These are phyloP conservation scores for Antheraea pernyi DNA, from an alignment of 1,140 invertebrate genomes.

Conservation along the genomic window DNA sequence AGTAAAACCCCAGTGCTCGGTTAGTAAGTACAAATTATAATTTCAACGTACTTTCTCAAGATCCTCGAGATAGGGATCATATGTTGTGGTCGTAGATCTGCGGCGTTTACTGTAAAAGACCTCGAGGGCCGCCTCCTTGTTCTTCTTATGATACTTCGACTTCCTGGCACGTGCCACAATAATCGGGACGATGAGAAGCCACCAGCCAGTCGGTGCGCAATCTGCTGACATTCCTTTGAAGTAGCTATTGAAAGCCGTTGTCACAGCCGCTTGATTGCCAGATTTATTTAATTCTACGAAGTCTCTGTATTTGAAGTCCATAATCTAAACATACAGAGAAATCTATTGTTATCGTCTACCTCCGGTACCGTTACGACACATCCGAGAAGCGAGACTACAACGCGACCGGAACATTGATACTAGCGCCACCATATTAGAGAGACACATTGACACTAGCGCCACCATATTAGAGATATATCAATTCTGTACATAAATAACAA, in stretches of 20 bases:
- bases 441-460: too few relatives aligned
- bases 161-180: not conserved
- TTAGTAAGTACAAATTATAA: too few relatives aligned
- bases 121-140: not conserved
- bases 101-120: not conserved
- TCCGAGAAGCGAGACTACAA: too few relatives aligned
- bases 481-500: too few relatives aligned
- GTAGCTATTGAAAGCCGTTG: not conserved
- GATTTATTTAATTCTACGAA: not conserved
- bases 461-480: too few relatives aligned
- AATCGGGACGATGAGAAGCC: not conserved
- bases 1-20: too few relatives aligned
- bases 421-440: too few relatives aligned
- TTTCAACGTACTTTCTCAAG: constrained; percentile 6
- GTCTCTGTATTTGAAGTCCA: not conserved
- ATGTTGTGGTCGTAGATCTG: not conserved
- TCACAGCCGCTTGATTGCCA: not conserved
- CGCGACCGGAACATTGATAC: too few relatives aligned
- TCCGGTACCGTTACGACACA: too few relatives aligned
- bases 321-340: not conserved
- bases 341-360: not conserved
- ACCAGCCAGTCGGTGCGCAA: not conserved
- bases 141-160: not conserved
- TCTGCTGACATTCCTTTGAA: not conserved
- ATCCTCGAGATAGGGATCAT: not conserved